Conservation (phyloP, 2,797 vertebrate genomes). For the Ptychadena robeensis region DNA sequence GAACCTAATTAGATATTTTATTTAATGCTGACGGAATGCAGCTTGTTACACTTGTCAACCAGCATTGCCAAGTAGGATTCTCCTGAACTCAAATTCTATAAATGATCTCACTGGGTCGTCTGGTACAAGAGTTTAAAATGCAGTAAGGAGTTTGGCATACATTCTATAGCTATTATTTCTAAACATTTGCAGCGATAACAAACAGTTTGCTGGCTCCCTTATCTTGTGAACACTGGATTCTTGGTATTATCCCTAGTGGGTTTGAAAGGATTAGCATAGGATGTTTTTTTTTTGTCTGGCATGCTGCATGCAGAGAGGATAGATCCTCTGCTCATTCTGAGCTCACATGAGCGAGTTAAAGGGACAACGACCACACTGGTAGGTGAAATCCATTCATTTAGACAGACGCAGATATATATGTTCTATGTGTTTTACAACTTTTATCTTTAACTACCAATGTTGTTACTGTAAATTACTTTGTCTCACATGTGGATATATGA, state of each 20-base stretch:
- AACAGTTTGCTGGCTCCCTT: slow-evolving; percentile 20
- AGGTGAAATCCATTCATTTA: background rate
- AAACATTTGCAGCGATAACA: background rate
- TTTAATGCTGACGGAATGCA: background rate
- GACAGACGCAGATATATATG: background rate
- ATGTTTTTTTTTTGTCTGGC: background rate
- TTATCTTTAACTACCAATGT: background rate
- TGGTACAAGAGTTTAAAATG: slow-evolving; percentile 1
- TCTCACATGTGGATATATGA: no score
- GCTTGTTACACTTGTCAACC: background rate
- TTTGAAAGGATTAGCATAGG: slow-evolving; percentile 6
- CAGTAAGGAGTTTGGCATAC: background rate
- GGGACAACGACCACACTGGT: slow-evolving; percentile 15
- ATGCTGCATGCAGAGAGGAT: slow-evolving; percentile 6
- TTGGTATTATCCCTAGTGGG: background rate
- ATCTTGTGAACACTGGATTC: slow-evolving; percentile 8
- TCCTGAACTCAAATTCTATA: background rate
- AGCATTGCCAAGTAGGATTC: background rate
- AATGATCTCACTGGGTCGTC: background rate
- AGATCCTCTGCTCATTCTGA: slow-evolving; percentile 6
- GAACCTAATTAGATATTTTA: background rate
- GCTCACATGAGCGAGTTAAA: slow-evolving; percentile 5
- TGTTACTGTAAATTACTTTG: no score
- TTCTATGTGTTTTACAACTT: background rate
- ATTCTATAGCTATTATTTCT: background rate